Evolutionary conservation across 2,888 invertebrate species (phyloP).

Genomic region (Parascotia fuliginaria): DNA sequence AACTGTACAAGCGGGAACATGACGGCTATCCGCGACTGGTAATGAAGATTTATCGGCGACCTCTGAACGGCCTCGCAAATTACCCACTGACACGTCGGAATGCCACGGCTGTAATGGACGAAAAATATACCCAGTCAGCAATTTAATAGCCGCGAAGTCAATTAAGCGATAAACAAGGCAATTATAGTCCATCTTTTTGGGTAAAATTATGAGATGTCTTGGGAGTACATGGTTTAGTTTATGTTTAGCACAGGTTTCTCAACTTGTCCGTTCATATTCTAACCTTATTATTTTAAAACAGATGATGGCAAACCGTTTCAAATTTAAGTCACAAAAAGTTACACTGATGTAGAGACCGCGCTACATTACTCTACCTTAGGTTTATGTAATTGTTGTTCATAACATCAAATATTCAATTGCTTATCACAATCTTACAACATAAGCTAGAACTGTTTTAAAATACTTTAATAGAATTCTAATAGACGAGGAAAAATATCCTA

Average conservation of each 20-base stretch:
- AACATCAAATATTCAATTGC: too few species aligned
- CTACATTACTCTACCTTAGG: too few species aligned
- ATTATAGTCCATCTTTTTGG: conserved; percentile 14
- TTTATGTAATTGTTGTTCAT: too few species aligned
- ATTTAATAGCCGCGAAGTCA: conserved; percentile 37
- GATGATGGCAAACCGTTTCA: too few species aligned
- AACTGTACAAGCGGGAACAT: conserved; percentile 42
- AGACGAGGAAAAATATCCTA: too few species aligned
- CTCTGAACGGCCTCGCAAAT: conserved; percentile 48
- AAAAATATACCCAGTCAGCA: conserved; percentile 34
- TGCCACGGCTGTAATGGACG: conserved; percentile 35
- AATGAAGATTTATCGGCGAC: conserved; percentile 61
- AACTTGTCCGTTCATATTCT: too few species aligned
- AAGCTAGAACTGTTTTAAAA: too few species aligned
- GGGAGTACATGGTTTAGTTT: not conserved
- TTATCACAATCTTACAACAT: too few species aligned
- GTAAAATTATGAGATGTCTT: not conserved
- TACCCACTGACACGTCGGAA: conserved; percentile 46
- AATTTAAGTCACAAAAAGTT: too few species aligned
- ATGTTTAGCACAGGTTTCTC: not conserved
- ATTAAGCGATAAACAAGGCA: conserved; percentile 29
- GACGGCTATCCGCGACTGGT: conserved; percentile 41
- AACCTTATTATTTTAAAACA: too few species aligned
- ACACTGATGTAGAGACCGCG: too few species aligned
- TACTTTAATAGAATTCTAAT: too few species aligned